These are phyloP conservation scores for Babyrousa celebensis DNA, from an alignment of 2,797 vertebrate genomes.

Conservation along the genomic window DNA sequence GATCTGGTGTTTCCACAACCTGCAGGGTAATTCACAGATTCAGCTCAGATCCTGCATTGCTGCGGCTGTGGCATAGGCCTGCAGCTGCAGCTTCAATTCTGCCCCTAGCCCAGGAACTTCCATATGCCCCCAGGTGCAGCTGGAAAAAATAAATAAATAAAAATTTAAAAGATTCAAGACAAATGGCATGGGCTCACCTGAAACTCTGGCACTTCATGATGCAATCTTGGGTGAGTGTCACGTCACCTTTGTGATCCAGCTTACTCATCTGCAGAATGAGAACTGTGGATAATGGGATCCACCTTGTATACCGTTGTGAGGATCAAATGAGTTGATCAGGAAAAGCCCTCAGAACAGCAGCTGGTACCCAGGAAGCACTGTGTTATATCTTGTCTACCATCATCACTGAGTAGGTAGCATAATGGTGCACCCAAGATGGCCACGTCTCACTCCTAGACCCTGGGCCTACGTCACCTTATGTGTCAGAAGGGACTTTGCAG, in stretches of 20 bases:
- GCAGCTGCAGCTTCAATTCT: too few species aligned
- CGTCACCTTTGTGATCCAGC: fast-evolving
- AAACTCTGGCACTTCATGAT: neutral
- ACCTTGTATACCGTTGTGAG: neutral
- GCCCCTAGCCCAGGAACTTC: too few species aligned
- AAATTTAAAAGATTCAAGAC: neutral
- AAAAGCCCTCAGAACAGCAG: neutral
- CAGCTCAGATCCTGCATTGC: too few species aligned
- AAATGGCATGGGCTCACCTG: too few species aligned
- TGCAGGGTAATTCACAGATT: too few species aligned
- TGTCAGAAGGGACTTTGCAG: neutral
- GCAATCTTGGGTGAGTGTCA: fast-evolving
- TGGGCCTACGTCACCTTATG: fast-evolving
- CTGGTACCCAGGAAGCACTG: neutral
- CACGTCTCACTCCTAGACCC: fast-evolving
- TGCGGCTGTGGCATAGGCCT: too few species aligned
- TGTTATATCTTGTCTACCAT: neutral
- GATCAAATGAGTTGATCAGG: fast-evolving
- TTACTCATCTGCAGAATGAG: neutral
- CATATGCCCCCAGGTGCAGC: too few species aligned
- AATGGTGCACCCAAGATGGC: fast-evolving
- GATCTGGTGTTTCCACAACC: too few species aligned
- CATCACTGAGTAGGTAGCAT: neutral
- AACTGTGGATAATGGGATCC: fast-evolving
- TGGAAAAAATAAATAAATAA: too few species aligned